Conservation (phyloP, 2,113 vertebrate genomes). For the Mesembrinibis cayennensis region DNA sequence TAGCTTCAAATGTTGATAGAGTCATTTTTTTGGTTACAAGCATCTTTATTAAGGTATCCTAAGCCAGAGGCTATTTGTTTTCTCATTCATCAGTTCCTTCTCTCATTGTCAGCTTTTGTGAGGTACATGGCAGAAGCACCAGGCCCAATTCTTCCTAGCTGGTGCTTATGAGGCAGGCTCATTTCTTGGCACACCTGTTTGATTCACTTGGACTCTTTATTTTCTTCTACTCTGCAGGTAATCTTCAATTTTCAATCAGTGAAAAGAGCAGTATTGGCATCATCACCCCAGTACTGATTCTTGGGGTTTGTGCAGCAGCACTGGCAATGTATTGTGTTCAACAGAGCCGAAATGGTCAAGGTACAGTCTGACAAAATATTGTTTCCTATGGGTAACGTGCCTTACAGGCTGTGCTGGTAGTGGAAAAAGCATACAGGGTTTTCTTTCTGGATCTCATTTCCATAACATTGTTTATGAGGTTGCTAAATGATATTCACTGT, state of each 20-base stretch:
- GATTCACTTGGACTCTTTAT: background rate
- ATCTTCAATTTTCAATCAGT: fast-evolving
- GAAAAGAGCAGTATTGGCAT: fast-evolving
- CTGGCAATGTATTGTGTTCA: fast-evolving
- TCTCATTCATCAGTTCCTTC: background rate
- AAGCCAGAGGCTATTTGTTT: background rate
- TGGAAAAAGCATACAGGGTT: background rate
- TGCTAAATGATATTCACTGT: background rate
- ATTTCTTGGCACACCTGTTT: background rate
- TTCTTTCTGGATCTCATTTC: background rate
- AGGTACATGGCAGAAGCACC: background rate
- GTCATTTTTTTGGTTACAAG: background rate
- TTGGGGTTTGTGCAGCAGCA: fast-evolving
- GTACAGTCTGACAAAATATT: background rate
- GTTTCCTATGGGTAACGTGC: background rate
- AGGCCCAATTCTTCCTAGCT: background rate
- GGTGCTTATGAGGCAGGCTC: background rate
- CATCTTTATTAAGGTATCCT: background rate
- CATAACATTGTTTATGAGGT: background rate
- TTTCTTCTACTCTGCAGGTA: background rate
- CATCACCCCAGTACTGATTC: fast-evolving
- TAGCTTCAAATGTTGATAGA: background rate
- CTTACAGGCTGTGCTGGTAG: background rate
- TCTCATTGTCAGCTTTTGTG: background rate
- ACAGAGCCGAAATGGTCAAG: fast-evolving